Base-by-base conservation (phyloP, 2,888 invertebrate species). In the Neoaliturus tenellus region DNA sequence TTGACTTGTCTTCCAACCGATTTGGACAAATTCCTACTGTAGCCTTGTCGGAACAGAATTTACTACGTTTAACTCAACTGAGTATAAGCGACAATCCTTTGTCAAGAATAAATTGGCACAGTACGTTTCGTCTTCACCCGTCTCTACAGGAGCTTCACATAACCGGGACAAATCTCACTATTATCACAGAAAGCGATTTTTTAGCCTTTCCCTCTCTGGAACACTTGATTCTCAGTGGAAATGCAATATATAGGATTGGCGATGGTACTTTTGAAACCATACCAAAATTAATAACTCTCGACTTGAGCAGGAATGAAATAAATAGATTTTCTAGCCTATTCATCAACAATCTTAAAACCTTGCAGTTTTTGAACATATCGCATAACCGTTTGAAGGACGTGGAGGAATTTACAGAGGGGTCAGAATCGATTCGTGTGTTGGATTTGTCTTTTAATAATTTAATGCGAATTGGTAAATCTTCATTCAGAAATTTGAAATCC, bases 371-470 rank as follows among this genome's bases (percentile, higher is more conserved):
- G 62, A 97, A 98, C 91, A 92, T 97, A 80, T 97, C 97, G 20
- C 95, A 94, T 89, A 98, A 98, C 90, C 93, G 93, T 85, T 91
- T 98, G 84, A 95, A 95, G 89, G 95, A 95, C 87, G 91, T 97
- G 81, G 96, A 96, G 89, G 95, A 96, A 89, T 96, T 97, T 89
- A 95, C 96, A 73, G 90, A 92, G 12, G 96, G 97, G 90, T 92
- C 98, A 86, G 94, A 93, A 86, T 94, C 94, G 85, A 91, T 98
- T 87, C 95, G 96, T 91, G 93, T 94, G 86, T 92, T 97, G 86
- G 97, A 97, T 90, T 91, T 97, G 85, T 96, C 97, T 58, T 95
- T 93, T 89, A 97, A 97, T 91, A 95, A 96, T 89, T 93, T 97
- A 89, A 94, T 94, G 86, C 93, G 94, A 89, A 93, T 97, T 86